Percentiles rank a stretch among this genome's conserved stretches.
Conservation (phyloP, 2,797 vertebrate species). For the Pelodytes ibericus region DNA sequence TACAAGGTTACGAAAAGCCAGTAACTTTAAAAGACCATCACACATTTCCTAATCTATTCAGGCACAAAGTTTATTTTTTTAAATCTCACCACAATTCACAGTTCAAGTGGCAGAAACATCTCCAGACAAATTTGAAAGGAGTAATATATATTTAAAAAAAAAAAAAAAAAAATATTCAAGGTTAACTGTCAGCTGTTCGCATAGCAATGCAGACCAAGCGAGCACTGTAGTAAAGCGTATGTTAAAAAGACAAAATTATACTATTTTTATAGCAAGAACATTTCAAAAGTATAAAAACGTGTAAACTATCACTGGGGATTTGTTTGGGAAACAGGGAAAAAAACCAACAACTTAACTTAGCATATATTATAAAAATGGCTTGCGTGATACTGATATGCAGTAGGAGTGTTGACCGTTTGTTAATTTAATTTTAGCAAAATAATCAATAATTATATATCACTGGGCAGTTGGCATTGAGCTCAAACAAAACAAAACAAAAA, state of each 20-base stretch:
- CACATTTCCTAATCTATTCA: constrained; percentile 19
- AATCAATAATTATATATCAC: not conserved
- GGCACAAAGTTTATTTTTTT: constrained; percentile 44
- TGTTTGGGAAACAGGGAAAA: no score
- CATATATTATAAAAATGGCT: not conserved
- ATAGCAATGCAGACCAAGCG: constrained; percentile 15
- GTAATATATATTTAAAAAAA: constrained; percentile 11
- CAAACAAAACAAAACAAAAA: not conserved
- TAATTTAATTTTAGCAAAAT: no score
- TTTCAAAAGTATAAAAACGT: constrained; percentile 28
- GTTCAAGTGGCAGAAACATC: constrained; percentile 33
- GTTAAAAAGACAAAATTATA: constrained; percentile 19
- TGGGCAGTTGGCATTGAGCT: not conserved
- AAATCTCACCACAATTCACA: constrained; percentile 50
- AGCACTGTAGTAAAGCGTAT: constrained; percentile 9
- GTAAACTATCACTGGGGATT: no score
- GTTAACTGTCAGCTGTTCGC: not conserved
- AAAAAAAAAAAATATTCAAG: constrained; percentile 7
- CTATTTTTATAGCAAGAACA: constrained; percentile 31
- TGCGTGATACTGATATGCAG: not conserved
- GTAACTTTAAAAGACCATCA: not conserved
- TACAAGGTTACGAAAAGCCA: not conserved
- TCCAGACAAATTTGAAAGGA: constrained; percentile 26
- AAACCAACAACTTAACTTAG: not conserved
- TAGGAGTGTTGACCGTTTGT: not conserved